Evolutionary conservation across 1,140 invertebrate genomes (phyloP).

Genomic region (Stegodyphus mimosarum): DNA sequence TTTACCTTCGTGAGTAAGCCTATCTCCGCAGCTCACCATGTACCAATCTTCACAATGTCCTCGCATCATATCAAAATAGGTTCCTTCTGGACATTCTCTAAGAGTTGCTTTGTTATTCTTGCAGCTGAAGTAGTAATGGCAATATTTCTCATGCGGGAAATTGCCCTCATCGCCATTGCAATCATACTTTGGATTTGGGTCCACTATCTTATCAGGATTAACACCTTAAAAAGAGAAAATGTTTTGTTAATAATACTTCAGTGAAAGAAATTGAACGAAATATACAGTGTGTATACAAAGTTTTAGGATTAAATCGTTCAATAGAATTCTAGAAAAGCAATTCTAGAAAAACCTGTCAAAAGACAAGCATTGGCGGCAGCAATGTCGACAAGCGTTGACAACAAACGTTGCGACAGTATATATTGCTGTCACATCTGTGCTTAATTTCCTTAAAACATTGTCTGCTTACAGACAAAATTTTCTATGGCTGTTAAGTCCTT

Average conservation of each 20-base stretch:
- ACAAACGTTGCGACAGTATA: no score
- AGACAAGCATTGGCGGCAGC: no score
- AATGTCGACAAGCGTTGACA: no score
- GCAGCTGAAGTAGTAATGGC: conserved; percentile 55
- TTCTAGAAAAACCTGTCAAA: not conserved
- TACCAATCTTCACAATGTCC: conserved; percentile 39
- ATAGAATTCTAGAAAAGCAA: not conserved
- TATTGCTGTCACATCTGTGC: no score
- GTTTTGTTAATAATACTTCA: not conserved
- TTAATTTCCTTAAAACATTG: no score
- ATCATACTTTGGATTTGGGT: not conserved
- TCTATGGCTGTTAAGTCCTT: no score
- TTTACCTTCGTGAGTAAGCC: conserved; percentile 35
- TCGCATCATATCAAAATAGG: conserved; percentile 22
- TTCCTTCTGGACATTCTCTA: conserved; percentile 32
- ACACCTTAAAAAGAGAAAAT: not conserved
- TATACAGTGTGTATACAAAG: no score
- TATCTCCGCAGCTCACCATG: conserved; percentile 37
- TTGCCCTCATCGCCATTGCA: conserved; percentile 20
- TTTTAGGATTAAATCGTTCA: not conserved
- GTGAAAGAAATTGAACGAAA: no score
- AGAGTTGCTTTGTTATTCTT: conserved; percentile 9
- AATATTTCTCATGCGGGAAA: conserved; percentile 13
- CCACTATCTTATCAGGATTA: conserved; percentile 26
- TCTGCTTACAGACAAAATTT: no score